Conservation (phyloP, 2,113 vertebrate species). For the Todiramphus saurophagus region DNA sequence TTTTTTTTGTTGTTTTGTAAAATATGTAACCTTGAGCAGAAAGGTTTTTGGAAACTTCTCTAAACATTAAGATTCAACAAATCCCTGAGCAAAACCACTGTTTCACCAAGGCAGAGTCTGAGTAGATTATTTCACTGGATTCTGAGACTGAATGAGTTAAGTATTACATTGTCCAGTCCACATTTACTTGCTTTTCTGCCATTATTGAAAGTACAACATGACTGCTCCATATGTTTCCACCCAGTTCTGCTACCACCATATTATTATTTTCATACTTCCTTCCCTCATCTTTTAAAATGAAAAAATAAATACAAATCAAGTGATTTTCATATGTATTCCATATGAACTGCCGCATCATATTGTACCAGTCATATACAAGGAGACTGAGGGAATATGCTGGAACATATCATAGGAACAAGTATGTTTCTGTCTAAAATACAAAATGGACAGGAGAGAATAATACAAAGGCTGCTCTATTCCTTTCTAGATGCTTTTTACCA, state of each 20-base stretch:
- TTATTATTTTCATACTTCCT: background rate
- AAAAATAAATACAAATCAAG: background rate
- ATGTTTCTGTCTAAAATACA: background rate
- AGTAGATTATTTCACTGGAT: background rate
- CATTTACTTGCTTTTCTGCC: background rate
- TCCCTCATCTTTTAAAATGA: background rate
- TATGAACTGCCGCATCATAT: background rate
- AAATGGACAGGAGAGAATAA: background rate
- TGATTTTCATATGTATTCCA: background rate
- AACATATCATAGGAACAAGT: background rate
- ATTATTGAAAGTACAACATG: background rate
- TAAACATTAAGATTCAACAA: background rate
- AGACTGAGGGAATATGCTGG: background rate
- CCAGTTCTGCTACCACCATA: background rate
- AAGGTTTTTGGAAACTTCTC: background rate
- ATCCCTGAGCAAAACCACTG: fast-evolving
- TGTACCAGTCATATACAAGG: background rate
- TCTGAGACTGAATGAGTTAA: background rate
- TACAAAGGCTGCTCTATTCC: background rate
- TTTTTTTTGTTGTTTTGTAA: background rate
- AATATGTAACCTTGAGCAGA: background rate
- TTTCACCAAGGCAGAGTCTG: background rate
- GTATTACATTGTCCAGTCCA: background rate
- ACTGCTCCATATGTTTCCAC: background rate
- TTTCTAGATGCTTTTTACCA: constrained; percentile 1